Conservation (phyloP, 2,888 invertebrate species). For the Cosmopolites sordidus region DNA sequence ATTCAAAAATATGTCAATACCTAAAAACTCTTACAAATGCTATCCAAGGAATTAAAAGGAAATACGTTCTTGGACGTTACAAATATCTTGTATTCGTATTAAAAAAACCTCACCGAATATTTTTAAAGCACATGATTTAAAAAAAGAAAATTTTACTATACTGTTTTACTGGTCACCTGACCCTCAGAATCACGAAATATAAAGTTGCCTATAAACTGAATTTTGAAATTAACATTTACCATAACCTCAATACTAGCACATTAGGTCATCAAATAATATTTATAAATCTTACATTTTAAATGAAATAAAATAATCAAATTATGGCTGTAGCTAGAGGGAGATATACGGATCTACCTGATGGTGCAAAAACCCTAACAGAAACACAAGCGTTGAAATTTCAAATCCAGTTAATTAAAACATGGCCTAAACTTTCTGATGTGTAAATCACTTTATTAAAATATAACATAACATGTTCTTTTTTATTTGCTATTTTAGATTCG, state of each 20-base stretch:
- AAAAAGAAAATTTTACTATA: too few species aligned
- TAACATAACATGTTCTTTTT: too few species aligned
- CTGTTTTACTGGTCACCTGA: too few species aligned
- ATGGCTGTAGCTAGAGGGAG: constrained; percentile 58
- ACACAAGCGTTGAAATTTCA: constrained; percentile 58
- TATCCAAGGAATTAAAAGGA: constrained; percentile 69
- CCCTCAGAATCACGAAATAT: too few species aligned
- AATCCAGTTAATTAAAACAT: constrained; percentile 55
- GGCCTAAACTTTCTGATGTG: constrained; percentile 60
- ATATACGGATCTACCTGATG: constrained; percentile 52
- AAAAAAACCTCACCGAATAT: background rate
- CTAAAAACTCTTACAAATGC: constrained; percentile 70
- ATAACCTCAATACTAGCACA: constrained; percentile 73
- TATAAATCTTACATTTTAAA: too few species aligned
- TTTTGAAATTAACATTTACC: too few species aligned
- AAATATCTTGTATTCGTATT: background rate
- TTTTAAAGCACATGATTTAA: too few species aligned
- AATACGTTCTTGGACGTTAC: constrained; percentile 66
- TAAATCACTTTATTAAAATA: constrained; percentile 48
- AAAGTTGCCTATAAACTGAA: too few species aligned
- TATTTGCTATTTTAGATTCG: constrained; percentile 48
- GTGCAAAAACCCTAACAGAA: constrained; percentile 57
- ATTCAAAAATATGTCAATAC: too few species aligned
- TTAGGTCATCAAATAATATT: too few species aligned
- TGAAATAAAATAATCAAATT: constrained; percentile 1